Evolutionary conservation across 2,113 vertebrate genomes (phyloP).

Genomic region (Varanus komodoensis): DNA sequence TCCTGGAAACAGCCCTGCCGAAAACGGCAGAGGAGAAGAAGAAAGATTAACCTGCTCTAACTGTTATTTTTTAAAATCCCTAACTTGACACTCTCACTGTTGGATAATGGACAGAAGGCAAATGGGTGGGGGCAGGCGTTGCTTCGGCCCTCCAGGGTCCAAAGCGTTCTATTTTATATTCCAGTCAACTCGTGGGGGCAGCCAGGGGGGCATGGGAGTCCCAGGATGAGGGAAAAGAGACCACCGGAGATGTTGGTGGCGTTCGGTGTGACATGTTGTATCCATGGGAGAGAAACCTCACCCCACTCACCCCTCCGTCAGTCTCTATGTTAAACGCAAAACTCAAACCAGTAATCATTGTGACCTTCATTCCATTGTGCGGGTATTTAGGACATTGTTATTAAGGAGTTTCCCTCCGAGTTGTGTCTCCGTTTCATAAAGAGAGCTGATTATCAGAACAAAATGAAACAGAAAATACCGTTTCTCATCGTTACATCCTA

Average conservation of each 20-base stretch:
- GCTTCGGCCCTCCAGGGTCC: background rate
- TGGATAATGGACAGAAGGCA: conserved; percentile 28
- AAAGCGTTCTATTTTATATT: conserved; percentile 38
- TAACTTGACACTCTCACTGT: conserved; percentile 21
- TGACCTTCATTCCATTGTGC: conserved; percentile 55
- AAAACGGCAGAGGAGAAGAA: conserved; percentile 92
- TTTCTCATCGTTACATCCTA: conserved; percentile 48
- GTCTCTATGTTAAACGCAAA: conserved; percentile 31
- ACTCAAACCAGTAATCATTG: conserved; percentile 56
- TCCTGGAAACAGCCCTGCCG: conserved; percentile 64
- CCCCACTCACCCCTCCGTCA: background rate
- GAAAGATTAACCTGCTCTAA: conserved; percentile 83
- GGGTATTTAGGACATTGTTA: conserved; percentile 41
- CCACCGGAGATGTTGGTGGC: background rate
- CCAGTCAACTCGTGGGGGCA: conserved; percentile 8
- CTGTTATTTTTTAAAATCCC: conserved; percentile 24
- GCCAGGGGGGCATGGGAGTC: too few relatives aligned
- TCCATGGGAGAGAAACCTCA: conserved; percentile 19
- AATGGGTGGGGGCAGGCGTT: background rate
- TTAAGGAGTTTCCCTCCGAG: conserved; percentile 38
- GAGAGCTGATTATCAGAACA: conserved; percentile 27
- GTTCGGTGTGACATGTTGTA: conserved; percentile 32
- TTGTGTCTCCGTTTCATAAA: conserved; percentile 42
- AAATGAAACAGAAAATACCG: background rate
- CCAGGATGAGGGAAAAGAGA: too few relatives aligned